Evolutionary conservation across 2,888 invertebrate species (phyloP), one percentile per base, ranked within the genome.

Genomic region (Hydriomena furcata): DNA sequence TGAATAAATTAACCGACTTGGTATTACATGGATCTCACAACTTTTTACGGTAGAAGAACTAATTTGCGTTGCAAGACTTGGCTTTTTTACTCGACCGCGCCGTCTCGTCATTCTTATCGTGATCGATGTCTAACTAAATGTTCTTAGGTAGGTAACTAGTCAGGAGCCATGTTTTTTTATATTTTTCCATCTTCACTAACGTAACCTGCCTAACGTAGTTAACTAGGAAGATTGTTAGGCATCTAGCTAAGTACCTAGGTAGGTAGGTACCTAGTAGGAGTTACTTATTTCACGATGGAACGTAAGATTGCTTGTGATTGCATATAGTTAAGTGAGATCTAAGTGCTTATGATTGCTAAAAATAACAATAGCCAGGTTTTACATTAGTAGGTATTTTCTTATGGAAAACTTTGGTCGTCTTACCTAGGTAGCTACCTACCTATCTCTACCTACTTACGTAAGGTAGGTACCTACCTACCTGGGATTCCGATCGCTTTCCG

Each of bases 281-380:
- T 3, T 23, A 24, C 12, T 25, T 13, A 13, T 25, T 13, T 38
- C 11, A 30, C 21, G 40, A 8, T 28, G 27, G 28, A 38, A 27
- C 38, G 27, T 20, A 32, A 37, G 21, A 40, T 40, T 30, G 13
- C 10, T 24, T 27, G 10, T 32, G 31, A 46, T 46, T 32, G 17
- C n/a, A 32, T n/a, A n/a, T n/a, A n/a, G n/a, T n/a, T n/a, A n/a
- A n/a, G n/a, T n/a, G n/a, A n/a, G n/a, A n/a, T 31, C 5, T 24
- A 46, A 46, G 24, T 47, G 40, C 27, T 27, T n/a, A 30, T 25
- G 40, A 47, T 40, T 40, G 35, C 35, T 44, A 28, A 43, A 36
- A 31, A 31, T 13, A 30, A 30, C 30, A 30, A 30, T 28, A 31
- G 13, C 13, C 31, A 32, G 28, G 6, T 7, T 31, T 32, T 17